phyloP scores from a whole-genome alignment of 2,888 invertebrate genomes.

The Lasioglossum oenotherae region DNA sequence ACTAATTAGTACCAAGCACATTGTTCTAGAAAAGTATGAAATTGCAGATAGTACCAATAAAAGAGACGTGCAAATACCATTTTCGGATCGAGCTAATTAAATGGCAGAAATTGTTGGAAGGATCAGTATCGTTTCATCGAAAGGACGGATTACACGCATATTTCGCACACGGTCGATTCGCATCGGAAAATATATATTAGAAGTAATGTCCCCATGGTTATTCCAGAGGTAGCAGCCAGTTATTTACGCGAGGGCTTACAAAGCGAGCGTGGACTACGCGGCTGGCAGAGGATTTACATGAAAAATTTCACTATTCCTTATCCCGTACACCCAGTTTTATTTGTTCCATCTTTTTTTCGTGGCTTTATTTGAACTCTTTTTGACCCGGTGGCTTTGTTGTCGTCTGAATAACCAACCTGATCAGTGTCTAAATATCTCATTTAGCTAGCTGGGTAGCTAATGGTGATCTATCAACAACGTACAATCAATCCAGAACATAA shows the following conservation, averaged over 20 bases:
- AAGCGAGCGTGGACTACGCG: slow-evolving; percentile 48
- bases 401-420: not conserved
- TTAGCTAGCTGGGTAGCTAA: not conserved
- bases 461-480: not conserved
- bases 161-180: slow-evolving; percentile 29
- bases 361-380: not conserved
- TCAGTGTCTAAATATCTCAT: not conserved
- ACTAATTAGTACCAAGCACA: not conserved
- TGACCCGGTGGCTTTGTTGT: slow-evolving; percentile 30
- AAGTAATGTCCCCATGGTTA: slow-evolving; percentile 56
- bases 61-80: not conserved
- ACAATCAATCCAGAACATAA: not conserved
- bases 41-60: not conserved
- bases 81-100: not conserved
- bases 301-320: slow-evolving; percentile 72
- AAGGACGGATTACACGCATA: slow-evolving; percentile 30
- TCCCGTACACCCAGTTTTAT: slow-evolving; percentile 13
- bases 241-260: slow-evolving; percentile 66
- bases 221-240: slow-evolving; percentile 61
- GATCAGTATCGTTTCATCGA: not conserved
- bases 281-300: slow-evolving; percentile 73
- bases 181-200: slow-evolving; percentile 30
- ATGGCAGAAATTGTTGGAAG: not conserved
- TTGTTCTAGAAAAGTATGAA: not conserved
- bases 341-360: slow-evolving; percentile 5